These are phyloP conservation scores for Poeciliopsis turrubarensis DNA, from an alignment of 2,113 vertebrate genomes.

Conservation along the genomic window DNA sequence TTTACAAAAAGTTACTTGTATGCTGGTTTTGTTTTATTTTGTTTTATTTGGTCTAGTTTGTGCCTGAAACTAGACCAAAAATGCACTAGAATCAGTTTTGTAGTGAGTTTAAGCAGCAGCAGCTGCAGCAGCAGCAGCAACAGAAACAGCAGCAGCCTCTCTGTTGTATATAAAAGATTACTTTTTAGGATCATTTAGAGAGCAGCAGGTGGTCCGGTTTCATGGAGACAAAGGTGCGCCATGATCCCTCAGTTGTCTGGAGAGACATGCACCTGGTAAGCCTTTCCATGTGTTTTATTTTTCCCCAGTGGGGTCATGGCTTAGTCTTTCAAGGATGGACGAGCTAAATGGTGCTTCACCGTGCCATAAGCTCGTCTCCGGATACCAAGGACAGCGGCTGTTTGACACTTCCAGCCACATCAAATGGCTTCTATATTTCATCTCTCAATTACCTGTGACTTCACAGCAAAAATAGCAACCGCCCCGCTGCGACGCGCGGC, in stretches of 20 bases:
- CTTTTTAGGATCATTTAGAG: neutral
- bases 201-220: neutral
- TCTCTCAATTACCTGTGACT: slow-evolving; percentile 62
- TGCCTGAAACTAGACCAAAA: no score
- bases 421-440: slow-evolving; percentile 55
- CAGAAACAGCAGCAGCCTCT: neutral
- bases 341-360: slow-evolving; percentile 61
- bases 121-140: neutral
- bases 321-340: slow-evolving; percentile 70
- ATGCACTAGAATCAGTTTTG: neutral
- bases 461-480: slow-evolving; percentile 30
- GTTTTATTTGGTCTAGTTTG: no score
- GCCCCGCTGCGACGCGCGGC: slow-evolving; percentile 44
- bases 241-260: slow-evolving; percentile 34
- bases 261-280: slow-evolving; percentile 45
- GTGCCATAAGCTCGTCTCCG: slow-evolving; percentile 48
- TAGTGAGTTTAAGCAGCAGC: neutral
- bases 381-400: slow-evolving; percentile 35
- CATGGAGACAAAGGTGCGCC: neutral
- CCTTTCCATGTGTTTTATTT: slow-evolving; percentile 40
- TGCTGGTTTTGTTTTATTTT: no score
- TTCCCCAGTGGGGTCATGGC: slow-evolving; percentile 45
- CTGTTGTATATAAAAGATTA: neutral
- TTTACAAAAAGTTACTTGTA: no score
- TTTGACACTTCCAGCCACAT: slow-evolving; percentile 45